These are phyloP conservation scores for Germaria angustata DNA, from an alignment of 2,888 invertebrate genomes.

Conservation along the genomic window DNA sequence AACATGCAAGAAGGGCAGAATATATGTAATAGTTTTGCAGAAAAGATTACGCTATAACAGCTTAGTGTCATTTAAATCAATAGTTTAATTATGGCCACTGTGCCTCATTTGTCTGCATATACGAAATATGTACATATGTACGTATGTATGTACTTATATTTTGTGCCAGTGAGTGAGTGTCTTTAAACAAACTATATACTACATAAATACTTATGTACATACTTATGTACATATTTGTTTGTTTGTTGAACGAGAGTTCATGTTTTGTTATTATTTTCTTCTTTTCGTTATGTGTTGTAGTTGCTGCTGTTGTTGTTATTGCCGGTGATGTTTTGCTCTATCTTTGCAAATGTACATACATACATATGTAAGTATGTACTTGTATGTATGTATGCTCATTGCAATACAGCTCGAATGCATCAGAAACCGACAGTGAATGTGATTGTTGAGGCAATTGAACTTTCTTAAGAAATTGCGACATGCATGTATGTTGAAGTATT, in stretches of 20 bases:
- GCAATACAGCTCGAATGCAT: constrained; percentile 65
- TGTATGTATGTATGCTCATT: constrained; percentile 17
- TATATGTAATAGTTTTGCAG: no score
- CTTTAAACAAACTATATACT: constrained; percentile 27
- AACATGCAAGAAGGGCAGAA: no score
- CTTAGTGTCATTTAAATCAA: no score
- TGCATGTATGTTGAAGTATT: constrained; percentile 54
- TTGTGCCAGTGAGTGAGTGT: neutral
- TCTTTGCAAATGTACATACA: constrained; percentile 16
- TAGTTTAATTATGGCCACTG: neutral
- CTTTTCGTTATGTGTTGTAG: constrained; percentile 37
- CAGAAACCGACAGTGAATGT: constrained; percentile 78
- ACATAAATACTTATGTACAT: no score
- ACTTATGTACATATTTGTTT: no score
- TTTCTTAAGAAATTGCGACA: constrained; percentile 80
- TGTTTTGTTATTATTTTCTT: constrained; percentile 62
- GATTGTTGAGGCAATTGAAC: constrained; percentile 79
- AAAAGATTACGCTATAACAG: no score
- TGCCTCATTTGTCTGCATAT: constrained; percentile 7
- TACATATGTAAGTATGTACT: constrained; percentile 3
- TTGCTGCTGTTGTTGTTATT: constrained; percentile 25
- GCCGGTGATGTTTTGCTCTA: constrained; percentile 47
- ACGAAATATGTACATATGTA: neutral
- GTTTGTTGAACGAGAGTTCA: constrained; percentile 59
- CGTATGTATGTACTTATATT: no score